phyloP scores from a whole-genome alignment of 2,888 invertebrate genomes.

The Acanthosoma haemorrhoidale region DNA sequence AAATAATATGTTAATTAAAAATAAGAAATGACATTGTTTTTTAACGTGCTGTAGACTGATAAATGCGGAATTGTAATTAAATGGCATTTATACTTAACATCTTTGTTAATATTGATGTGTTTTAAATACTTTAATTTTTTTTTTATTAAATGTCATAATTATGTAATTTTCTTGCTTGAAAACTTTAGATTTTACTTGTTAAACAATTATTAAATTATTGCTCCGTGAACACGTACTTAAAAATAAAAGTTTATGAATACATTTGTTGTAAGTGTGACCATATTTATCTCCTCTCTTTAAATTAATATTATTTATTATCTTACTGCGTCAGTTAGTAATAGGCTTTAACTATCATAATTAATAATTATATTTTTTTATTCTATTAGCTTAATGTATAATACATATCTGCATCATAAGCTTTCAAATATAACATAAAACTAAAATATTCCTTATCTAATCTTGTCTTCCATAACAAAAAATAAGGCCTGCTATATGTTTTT shows the following conservation, averaged over 20 bases:
- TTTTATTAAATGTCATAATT: no score
- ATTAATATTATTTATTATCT: not conserved
- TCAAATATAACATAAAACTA: not conserved
- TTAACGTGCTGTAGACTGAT: no score
- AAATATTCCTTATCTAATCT: not conserved
- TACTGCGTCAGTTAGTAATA: not conserved
- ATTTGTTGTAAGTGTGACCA: not conserved
- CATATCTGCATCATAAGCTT: not conserved
- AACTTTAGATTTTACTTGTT: no score
- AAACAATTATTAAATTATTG: no score
- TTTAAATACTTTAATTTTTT: no score
- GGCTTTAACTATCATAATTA: not conserved
- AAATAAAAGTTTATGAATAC: not conserved
- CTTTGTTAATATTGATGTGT: no score
- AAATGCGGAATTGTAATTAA: no score
- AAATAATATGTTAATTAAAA: no score
- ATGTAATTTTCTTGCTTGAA: no score
- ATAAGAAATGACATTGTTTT: no score
- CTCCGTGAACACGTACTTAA: not conserved
- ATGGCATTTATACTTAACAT: no score
- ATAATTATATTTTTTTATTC: slow-evolving; percentile 1
- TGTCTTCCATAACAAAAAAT: slow-evolving; percentile 1
- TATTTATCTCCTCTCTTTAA: not conserved
- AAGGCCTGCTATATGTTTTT: not conserved
- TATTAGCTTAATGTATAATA: not conserved